Base-by-base conservation (phyloP, 2,113 vertebrate species). In the Trochalopteron elliotii region DNA sequence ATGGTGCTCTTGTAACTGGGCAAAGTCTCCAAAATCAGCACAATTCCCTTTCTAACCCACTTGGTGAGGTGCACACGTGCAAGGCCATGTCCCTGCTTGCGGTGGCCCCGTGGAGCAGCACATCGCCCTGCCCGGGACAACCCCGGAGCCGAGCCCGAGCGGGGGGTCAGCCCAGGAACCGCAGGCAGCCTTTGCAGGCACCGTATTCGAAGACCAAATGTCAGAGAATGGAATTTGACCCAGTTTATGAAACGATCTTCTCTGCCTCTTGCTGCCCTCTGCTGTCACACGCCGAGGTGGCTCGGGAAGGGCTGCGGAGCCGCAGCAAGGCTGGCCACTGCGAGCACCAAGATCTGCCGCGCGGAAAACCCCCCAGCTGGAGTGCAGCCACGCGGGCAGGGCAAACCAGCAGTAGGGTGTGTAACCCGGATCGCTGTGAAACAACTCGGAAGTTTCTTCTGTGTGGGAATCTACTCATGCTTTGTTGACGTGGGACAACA, bases 191-290 rank as follows among this genome's bases (percentile, higher is more conserved):
- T 15, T 8, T 5, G 59, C 81, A 15, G 39, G 13, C 23, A 0
- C 45, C 6, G 12, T 1, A 1, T 8, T 12, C 3, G 0, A 11
- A 11, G 11, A 40, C 28, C 17, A 15, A 63, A 42, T 15, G 35
- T 7, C 91, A 45, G 39, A 63, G 79, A 42, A 20, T 1, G 56
- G 64, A 75, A 82, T n/a, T 11, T 79, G 77, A 82, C 83, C 68
- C 57, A 7, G 0, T 87, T 82, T 7, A 6, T 16, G 47, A 71
- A 56, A 12, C 1, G 0, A 6, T 53, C 96, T 97, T 93, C 89
- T 92, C 75, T 97, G 91, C 97, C 94, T 97, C 94, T 96, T 98
- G 97, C 97, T 98, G 98, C 98, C 97, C 97, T 91, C 98, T 98
- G 91, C 97, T 97, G 98, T 95, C 75, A 28, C 91, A 55, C 64